phyloP scores from a whole-genome alignment of 2,113 vertebrate species.

The Poecile atricapillus region DNA sequence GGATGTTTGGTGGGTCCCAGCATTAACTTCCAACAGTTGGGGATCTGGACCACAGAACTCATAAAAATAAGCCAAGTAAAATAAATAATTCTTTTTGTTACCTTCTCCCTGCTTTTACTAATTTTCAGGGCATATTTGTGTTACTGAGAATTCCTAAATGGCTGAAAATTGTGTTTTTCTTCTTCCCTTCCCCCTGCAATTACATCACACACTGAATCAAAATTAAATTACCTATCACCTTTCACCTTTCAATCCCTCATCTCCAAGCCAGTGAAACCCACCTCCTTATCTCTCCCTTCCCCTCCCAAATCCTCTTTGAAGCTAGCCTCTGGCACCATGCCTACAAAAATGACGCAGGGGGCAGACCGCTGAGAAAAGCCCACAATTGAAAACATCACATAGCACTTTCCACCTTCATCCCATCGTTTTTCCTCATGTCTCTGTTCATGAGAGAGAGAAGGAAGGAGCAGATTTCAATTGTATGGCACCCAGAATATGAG shows the following conservation, averaged over 20 bases:
- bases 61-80: background rate
- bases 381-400: background rate
- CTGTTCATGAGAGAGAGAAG: accelerated
- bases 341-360: background rate
- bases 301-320: background rate
- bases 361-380: background rate
- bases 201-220: background rate
- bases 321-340: background rate
- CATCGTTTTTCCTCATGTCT: accelerated
- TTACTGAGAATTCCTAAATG: background rate
- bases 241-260: background rate
- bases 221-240: conserved; percentile 24
- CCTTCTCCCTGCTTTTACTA: background rate
- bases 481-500: background rate
- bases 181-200: background rate
- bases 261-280: background rate
- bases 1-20: background rate
- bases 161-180: background rate
- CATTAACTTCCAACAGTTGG: background rate
- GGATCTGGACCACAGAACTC: background rate
- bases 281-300: background rate
- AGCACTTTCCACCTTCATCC: background rate
- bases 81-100: background rate
- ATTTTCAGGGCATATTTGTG: background rate
- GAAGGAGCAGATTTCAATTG: background rate